Evolutionary conservation across 2,797 vertebrate genomes (phyloP).

Genomic region (Phaenicophaeus curvirostris): DNA sequence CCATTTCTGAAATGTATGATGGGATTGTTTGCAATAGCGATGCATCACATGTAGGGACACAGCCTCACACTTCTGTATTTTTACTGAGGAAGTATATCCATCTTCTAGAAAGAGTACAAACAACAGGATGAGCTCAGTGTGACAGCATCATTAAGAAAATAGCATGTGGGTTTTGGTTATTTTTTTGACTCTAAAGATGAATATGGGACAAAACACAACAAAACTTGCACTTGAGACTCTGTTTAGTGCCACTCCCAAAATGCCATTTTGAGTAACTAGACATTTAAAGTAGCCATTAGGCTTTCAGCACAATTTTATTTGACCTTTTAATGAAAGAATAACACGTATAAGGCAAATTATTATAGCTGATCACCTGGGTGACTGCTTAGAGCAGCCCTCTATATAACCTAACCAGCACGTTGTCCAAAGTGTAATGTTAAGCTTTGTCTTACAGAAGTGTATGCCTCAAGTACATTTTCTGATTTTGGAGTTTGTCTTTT

Average conservation of each 20-base stretch:
- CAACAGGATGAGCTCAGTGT: background rate
- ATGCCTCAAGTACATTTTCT: background rate
- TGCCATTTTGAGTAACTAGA: slow-evolving; percentile 23
- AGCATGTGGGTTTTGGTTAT: background rate
- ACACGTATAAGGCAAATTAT: background rate
- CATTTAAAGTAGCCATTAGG: slow-evolving; percentile 25
- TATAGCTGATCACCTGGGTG: slow-evolving; percentile 2
- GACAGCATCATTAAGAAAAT: background rate
- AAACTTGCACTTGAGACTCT: background rate
- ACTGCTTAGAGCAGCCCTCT: slow-evolving; percentile 24
- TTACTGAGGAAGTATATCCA: background rate
- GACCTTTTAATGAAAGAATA: slow-evolving; percentile 64
- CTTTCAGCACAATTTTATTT: slow-evolving; percentile 62
- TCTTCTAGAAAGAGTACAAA: background rate
- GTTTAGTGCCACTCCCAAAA: background rate
- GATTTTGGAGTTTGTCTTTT: background rate
- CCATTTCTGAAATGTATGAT: background rate
- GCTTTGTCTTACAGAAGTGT: background rate
- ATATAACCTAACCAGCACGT: background rate
- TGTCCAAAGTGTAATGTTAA: background rate
- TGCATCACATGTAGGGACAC: background rate
- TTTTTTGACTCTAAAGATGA: background rate
- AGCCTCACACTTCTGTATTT: background rate
- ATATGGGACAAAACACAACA: background rate
- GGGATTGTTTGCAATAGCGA: background rate